Conservation (phyloP, 2,797 vertebrate genomes). For the Podarcis siculus region DNA sequence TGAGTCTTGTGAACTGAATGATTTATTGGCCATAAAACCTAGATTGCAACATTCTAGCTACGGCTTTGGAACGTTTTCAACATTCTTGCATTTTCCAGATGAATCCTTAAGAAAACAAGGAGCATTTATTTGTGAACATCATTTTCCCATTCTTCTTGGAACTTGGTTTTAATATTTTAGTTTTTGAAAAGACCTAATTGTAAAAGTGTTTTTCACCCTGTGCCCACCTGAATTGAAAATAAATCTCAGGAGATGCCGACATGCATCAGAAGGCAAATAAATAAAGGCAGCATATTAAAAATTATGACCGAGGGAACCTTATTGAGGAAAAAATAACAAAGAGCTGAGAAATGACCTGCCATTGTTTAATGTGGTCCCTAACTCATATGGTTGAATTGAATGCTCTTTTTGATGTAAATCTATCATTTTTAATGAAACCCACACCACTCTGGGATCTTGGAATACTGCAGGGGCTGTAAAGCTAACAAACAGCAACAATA, state of each 20-base stretch:
- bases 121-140: not conserved
- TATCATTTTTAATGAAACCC: conserved; percentile 38
- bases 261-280: conserved; percentile 12
- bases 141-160: not conserved
- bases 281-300: conserved; percentile 20
- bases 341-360: conserved; percentile 26
- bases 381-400: conserved; percentile 1
- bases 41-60: not conserved
- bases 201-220: not conserved
- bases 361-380: conserved; percentile 22
- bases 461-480: not conserved
- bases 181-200: not conserved
- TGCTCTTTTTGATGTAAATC: conserved; percentile 34
- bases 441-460: not conserved
- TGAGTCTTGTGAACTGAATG: not conserved
- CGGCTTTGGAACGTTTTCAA: not conserved
- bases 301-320: not conserved
- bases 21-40: not conserved
- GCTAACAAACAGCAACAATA: conserved; percentile 28
- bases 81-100: not conserved
- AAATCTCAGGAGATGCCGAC: conserved; percentile 7
- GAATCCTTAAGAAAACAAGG: not conserved
- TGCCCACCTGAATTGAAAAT: conserved; percentile 2
- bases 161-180: not conserved
- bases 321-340: not conserved